These are phyloP conservation scores for Chrysodeixis includens DNA, from an alignment of 2,888 invertebrate species.

Conservation along the genomic window DNA sequence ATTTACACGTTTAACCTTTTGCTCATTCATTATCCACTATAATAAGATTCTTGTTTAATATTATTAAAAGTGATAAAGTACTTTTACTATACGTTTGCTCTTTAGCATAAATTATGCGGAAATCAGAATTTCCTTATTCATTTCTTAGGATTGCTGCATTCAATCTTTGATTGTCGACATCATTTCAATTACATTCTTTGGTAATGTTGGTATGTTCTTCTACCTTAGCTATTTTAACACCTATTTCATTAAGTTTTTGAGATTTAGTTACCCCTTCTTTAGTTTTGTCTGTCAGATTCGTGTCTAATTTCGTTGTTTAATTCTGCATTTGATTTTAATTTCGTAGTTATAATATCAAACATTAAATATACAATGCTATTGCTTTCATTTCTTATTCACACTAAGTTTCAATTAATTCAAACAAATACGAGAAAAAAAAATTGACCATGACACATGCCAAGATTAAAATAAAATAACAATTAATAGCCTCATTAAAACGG, in stretches of 20 bases:
- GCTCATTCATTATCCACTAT: neutral
- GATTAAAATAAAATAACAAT: slow-evolving; percentile 30
- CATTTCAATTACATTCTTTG: slow-evolving; percentile 23
- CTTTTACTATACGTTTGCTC: slow-evolving; percentile 9
- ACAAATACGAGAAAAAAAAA: neutral
- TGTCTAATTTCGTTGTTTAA: neutral
- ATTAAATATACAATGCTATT: too few species aligned
- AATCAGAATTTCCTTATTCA: slow-evolving; percentile 31
- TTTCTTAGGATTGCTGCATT: slow-evolving; percentile 23
- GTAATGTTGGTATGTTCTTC: neutral
- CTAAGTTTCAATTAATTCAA: too few species aligned
- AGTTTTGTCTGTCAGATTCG: too few species aligned
- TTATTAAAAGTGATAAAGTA: neutral
- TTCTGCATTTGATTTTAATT: neutral
- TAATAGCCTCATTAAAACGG: slow-evolving; percentile 34
- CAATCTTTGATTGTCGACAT: slow-evolving; percentile 39
- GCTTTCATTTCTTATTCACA: too few species aligned
- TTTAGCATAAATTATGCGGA: slow-evolving; percentile 17
- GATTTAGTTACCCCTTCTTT: neutral
- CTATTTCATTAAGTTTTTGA: neutral
- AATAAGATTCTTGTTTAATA: neutral
- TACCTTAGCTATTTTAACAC: too few species aligned
- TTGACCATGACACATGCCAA: neutral
- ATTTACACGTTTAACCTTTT: neutral
- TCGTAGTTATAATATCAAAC: neutral